These are phyloP conservation scores for Drusus annulatus DNA, from an alignment of 1,140 invertebrate genomes.

Conservation along the genomic window DNA sequence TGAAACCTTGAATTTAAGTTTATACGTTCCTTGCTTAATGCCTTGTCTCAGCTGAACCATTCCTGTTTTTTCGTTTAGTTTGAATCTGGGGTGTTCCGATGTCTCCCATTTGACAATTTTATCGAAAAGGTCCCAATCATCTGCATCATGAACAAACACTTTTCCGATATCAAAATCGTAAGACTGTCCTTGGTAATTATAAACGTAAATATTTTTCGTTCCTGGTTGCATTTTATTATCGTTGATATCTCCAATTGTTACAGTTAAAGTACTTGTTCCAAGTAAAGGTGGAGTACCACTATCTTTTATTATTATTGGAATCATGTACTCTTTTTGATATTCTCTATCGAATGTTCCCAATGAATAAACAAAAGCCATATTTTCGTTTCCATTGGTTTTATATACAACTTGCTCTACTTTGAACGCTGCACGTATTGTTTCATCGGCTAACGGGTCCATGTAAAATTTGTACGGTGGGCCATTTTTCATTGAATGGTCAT, in stretches of 20 bases:
- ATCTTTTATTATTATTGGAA: slow-evolving; percentile 77
- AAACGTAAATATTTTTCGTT: slow-evolving; percentile 79
- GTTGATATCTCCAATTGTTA: slow-evolving; percentile 80
- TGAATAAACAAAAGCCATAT: slow-evolving; percentile 75
- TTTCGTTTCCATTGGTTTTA: slow-evolving; percentile 74
- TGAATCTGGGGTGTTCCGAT: slow-evolving; percentile 71
- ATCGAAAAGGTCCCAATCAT: slow-evolving; percentile 82
- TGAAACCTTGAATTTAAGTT: slow-evolving; percentile 76
- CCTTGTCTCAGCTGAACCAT: slow-evolving; percentile 78
- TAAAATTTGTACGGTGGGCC: slow-evolving; percentile 77
- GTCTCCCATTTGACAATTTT: slow-evolving; percentile 78
- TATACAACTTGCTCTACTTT: slow-evolving; percentile 75
- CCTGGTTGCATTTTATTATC: slow-evolving; percentile 82
- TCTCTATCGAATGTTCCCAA: slow-evolving; percentile 79
- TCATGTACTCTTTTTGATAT: slow-evolving; percentile 75
- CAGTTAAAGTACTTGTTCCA: slow-evolving; percentile 77
- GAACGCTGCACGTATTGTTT: slow-evolving; percentile 74
- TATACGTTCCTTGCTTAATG: slow-evolving; percentile 73
- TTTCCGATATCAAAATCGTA: slow-evolving; percentile 76
- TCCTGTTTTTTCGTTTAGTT: slow-evolving; percentile 75
- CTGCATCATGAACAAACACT: slow-evolving; percentile 80
- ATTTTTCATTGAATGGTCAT: slow-evolving; percentile 76
- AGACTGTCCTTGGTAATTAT: slow-evolving; percentile 78
- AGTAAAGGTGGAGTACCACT: slow-evolving; percentile 73
- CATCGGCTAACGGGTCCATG: slow-evolving; percentile 74